phyloP scores from a whole-genome alignment of 2,113 vertebrate genomes.

The Ageneiosus marmoratus region DNA sequence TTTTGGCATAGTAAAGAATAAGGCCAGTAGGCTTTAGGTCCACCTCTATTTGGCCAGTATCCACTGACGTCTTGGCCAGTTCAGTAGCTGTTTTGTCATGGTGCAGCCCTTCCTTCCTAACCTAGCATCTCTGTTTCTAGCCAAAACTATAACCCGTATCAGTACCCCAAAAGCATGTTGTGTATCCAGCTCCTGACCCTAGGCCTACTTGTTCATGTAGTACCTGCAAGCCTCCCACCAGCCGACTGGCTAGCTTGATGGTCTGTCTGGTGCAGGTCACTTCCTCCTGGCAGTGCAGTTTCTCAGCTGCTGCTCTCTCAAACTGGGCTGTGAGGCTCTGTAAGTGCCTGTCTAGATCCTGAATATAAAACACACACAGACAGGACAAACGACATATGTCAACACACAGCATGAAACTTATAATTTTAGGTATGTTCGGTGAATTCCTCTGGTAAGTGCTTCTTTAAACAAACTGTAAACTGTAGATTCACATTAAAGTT shows the following conservation, averaged over 20 bases:
- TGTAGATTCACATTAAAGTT: background rate
- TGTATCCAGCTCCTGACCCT: slow-evolving; percentile 40
- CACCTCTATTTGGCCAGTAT: slow-evolving; percentile 34
- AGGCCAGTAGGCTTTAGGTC: slow-evolving; percentile 29
- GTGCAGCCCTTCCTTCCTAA: slow-evolving; percentile 43
- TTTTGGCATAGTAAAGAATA: slow-evolving; percentile 5
- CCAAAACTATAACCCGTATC: slow-evolving; percentile 43
- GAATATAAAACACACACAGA: slow-evolving; percentile 6
- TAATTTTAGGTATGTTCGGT: no score
- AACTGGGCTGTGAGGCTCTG: slow-evolving; percentile 73
- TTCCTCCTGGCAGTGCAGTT: slow-evolving; percentile 77
- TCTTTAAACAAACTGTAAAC: background rate
- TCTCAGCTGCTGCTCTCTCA: slow-evolving; percentile 76
- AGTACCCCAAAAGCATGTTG: slow-evolving; percentile 27
- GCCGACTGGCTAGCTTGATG: slow-evolving; percentile 74
- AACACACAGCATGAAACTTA: background rate
- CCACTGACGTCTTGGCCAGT: slow-evolving; percentile 55
- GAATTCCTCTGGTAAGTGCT: background rate
- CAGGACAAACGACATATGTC: background rate
- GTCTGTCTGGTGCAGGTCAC: slow-evolving; percentile 74
- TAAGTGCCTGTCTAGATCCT: slow-evolving; percentile 80
- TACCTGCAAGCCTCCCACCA: slow-evolving; percentile 80
- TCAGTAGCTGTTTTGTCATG: slow-evolving; percentile 70
- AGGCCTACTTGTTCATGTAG: slow-evolving; percentile 39
- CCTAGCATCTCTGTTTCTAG: slow-evolving; percentile 40